Evolutionary conservation across 2,113 vertebrate genomes (phyloP).

Genomic region (Etheostoma cragini): DNA sequence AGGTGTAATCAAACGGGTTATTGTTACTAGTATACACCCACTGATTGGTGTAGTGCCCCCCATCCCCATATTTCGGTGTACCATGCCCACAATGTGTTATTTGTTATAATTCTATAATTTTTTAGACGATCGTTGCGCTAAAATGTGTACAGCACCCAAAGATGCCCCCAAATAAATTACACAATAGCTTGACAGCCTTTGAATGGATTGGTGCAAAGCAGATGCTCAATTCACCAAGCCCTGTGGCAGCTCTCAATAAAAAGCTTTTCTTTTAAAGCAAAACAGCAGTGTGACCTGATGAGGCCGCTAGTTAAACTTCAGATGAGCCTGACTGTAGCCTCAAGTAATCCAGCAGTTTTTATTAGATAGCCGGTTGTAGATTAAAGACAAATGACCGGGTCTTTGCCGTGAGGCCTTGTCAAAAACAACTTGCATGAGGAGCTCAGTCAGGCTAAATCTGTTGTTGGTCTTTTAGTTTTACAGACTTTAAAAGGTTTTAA

Average conservation of each 20-base stretch:
- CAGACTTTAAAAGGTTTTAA: neutral
- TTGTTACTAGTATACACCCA: neutral
- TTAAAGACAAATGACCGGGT: slow-evolving; percentile 36
- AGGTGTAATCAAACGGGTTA: neutral
- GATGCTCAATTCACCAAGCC: neutral
- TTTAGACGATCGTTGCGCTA: neutral
- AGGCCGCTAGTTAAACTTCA: slow-evolving; percentile 55
- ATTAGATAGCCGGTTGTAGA: slow-evolving; percentile 35
- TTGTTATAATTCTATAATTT: neutral
- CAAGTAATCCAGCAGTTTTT: slow-evolving; percentile 37
- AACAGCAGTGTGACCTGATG: slow-evolving; percentile 36
- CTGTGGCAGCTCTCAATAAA: neutral
- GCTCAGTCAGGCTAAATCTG: slow-evolving; percentile 3
- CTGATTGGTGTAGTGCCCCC: neutral
- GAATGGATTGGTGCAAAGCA: neutral
- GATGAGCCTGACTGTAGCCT: slow-evolving; percentile 40
- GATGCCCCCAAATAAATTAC: too few relatives aligned
- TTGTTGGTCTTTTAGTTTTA: neutral
- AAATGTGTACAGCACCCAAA: neutral
- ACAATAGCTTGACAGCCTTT: neutral
- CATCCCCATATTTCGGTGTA: neutral
- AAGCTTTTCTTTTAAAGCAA: slow-evolving; percentile 18
- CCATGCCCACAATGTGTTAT: neutral
- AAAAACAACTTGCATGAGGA: slow-evolving; percentile 19
- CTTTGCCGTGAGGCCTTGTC: slow-evolving; percentile 18